Conservation (phyloP, 1,140 invertebrate genomes). For the Mycetomoellerius zeteki region DNA sequence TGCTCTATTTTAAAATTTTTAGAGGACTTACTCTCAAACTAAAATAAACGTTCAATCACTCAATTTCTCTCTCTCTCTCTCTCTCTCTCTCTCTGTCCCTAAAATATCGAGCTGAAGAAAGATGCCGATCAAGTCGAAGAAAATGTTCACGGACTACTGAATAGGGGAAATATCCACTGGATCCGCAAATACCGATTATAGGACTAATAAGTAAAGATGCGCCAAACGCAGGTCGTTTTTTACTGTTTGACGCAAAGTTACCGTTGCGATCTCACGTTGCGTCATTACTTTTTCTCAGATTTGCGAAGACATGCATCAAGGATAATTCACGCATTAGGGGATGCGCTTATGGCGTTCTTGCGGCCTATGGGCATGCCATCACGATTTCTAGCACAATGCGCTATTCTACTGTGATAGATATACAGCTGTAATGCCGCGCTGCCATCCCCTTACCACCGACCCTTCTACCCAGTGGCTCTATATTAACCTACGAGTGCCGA, state of each 20-base stretch:
- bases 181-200: too few species aligned
- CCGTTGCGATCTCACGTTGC: conserved; percentile 7
- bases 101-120: too few species aligned
- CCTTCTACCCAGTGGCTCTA: conserved; percentile 49
- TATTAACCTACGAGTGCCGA: conserved; percentile 77
- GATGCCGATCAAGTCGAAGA: too few species aligned
- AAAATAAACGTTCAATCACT: too few species aligned
- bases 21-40: too few species aligned
- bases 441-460: conserved; percentile 36
- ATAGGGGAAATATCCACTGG: too few species aligned
- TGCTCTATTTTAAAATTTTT: too few species aligned
- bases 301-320: conserved; percentile 53
- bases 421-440: conserved; percentile 78
- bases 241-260: background rate
- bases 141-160: too few species aligned
- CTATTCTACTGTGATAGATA: conserved; percentile 81
- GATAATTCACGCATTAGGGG: conserved; percentile 76
- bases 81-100: too few species aligned
- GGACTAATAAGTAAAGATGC: background rate
- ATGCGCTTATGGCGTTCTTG: conserved; percentile 67
- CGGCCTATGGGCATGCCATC: conserved; percentile 79
- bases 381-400: conserved; percentile 81
- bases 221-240: background rate
- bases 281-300: conserved; percentile 10
- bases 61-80: too few species aligned